A percentile compares a stretch with the other conserved stretches of the same genome.
These are phyloP conservation scores for Bilobella aurantiaca DNA, from an alignment of 1,140 invertebrate species.

Conservation along the genomic window DNA sequence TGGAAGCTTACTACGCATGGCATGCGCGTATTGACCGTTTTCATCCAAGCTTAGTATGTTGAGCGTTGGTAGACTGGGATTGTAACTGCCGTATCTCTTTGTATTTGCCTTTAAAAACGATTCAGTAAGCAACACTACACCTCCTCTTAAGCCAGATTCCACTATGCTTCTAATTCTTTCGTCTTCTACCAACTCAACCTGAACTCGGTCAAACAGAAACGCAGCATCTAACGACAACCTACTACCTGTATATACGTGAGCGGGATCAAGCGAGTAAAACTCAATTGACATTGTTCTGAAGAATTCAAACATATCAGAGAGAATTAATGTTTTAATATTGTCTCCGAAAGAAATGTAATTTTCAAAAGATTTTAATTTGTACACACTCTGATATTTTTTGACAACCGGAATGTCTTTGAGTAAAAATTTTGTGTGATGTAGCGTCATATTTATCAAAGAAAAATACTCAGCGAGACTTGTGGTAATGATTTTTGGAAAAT, in stretches of 20 bases:
- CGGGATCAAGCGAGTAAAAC: not conserved
- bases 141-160: not conserved
- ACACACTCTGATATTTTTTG: not conserved
- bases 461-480: too few species aligned
- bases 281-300: not conserved
- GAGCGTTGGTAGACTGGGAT: not conserved
- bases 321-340: not conserved
- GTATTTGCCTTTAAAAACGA: not conserved
- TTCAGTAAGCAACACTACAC: not conserved
- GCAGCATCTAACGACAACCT: not conserved
- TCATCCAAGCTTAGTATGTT: not conserved
- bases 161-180: not conserved
- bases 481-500: too few species aligned
- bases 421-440: not conserved
- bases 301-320: not conserved
- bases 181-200: not conserved
- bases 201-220: not conserved
- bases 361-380: not conserved
- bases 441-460: too few species aligned
- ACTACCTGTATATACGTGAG: not conserved
- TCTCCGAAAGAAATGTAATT: not conserved
- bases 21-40: not conserved
- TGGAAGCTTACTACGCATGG: not conserved
- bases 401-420: not conserved
- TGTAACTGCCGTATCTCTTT: not conserved